Base-by-base conservation (phyloP, 2,113 vertebrate species). In the Cyanoramphus novaezelandiae region DNA sequence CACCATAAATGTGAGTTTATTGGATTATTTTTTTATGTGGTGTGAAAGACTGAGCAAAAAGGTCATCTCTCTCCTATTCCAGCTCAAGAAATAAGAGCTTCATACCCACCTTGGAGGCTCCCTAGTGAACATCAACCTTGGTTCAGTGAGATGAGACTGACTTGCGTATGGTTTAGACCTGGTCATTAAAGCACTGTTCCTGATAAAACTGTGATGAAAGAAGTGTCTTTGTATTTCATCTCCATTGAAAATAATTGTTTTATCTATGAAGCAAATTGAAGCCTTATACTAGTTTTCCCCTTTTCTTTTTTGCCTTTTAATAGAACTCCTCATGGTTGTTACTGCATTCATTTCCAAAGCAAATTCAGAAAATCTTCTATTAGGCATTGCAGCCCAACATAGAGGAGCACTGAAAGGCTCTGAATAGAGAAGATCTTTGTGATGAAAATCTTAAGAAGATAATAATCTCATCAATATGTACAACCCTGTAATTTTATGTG, bases 321-420 rank as follows among this genome's bases (percentile, higher is more conserved):
- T 74, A 46, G 33, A 33, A 31, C 18, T 63, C 8, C 16, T 84
- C 3, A 3, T 41, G 28, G 23, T 52, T 75, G 19, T 88, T 71
- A 21, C 0, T 57, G 11, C 28, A 82, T 91, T 78, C 2, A 12
- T 82, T 91, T 69, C 65, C 43, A 68, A 72, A 78, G 39, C 37
- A 68, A 77, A 82, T 68, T 72, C 37, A 57, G 59, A n/a, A 63
- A 78, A 59, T 59, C 43, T 43, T 60, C 27, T 86, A 13, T 70
- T 28, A 53, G 35, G 8, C 1, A 0, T 79, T 3, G 6, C 35
- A 82, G 67, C n/a, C 31, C 19, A 37, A 17, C 11, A 4, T 13
- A 85, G 57, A 59, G 27, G 27, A 76, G 33, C 31, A 35, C 33
- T 25, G 78, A 78, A 68, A 33, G 29, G 10, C 43, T 93, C 46